Evolutionary conservation across 2,797 vertebrate genomes (phyloP).

Genomic region (Falco columbarius): DNA sequence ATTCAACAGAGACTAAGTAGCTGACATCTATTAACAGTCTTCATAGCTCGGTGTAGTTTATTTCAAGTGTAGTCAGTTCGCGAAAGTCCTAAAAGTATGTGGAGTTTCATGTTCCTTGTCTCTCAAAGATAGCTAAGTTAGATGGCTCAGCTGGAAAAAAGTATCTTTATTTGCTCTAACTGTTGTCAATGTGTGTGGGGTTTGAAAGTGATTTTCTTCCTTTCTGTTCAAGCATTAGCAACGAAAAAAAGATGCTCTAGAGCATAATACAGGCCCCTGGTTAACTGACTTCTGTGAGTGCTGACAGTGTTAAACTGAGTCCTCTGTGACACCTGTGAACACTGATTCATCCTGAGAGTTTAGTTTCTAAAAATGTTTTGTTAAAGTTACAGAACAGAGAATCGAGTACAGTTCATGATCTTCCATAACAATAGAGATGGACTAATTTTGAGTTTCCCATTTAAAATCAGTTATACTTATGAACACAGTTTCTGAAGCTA

Average conservation of each 20-base stretch:
- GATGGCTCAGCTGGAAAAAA: neutral
- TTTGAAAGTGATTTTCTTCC: neutral
- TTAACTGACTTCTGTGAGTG: neutral
- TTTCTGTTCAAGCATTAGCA: neutral
- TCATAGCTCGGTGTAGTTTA: neutral
- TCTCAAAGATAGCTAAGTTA: neutral
- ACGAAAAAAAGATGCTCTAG: neutral
- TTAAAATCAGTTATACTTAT: neutral
- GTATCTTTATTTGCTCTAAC: neutral
- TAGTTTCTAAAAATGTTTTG: neutral
- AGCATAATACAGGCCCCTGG: neutral
- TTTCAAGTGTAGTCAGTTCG: neutral
- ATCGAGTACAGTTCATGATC: neutral
- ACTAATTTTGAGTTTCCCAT: neutral
- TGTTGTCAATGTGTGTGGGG: neutral
- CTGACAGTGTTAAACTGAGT: neutral
- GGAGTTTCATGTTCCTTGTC: neutral
- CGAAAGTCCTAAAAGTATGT: neutral
- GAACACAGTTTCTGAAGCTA: neutral
- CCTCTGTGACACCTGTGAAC: neutral
- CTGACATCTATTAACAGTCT: constrained; percentile 9
- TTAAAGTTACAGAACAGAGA: neutral
- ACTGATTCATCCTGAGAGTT: neutral
- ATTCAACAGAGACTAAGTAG: neutral
- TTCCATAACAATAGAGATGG: neutral